phyloP scores from a whole-genome alignment of 2,797 vertebrate species.

The Channa striata region DNA sequence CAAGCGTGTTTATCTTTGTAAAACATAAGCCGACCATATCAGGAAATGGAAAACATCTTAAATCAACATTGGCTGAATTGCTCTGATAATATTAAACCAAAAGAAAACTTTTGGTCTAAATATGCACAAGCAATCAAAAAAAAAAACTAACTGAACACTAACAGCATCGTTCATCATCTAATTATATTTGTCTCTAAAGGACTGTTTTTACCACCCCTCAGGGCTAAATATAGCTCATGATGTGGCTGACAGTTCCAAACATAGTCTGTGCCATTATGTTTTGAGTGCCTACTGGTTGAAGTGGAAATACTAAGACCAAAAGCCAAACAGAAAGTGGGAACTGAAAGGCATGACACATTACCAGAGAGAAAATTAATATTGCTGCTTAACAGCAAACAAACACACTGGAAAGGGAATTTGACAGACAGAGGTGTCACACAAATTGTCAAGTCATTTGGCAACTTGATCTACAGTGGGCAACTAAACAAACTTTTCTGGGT shows the following conservation, averaged over 20 bases:
- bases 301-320: slow-evolving; percentile 33
- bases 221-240: slow-evolving; percentile 39
- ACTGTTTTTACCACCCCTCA: neutral
- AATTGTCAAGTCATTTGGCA: slow-evolving; percentile 19
- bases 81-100: neutral
- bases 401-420: slow-evolving; percentile 18
- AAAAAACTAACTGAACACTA: neutral
- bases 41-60: neutral
- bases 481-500: neutral
- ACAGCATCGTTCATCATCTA: neutral
- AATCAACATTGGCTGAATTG: no score
- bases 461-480: neutral
- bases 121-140: neutral
- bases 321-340: neutral
- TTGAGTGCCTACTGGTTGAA: neutral
- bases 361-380: neutral
- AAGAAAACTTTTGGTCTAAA: neutral
- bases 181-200: neutral
- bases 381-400: neutral
- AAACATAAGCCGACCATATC: no score
- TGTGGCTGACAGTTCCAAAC: slow-evolving; percentile 24
- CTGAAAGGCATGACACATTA: slow-evolving; percentile 23
- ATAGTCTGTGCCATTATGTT: slow-evolving; percentile 9
- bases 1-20: neutral
- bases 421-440: slow-evolving; percentile 32